phyloP scores from a whole-genome alignment of 2,113 vertebrate genomes.

The Conger conger region DNA sequence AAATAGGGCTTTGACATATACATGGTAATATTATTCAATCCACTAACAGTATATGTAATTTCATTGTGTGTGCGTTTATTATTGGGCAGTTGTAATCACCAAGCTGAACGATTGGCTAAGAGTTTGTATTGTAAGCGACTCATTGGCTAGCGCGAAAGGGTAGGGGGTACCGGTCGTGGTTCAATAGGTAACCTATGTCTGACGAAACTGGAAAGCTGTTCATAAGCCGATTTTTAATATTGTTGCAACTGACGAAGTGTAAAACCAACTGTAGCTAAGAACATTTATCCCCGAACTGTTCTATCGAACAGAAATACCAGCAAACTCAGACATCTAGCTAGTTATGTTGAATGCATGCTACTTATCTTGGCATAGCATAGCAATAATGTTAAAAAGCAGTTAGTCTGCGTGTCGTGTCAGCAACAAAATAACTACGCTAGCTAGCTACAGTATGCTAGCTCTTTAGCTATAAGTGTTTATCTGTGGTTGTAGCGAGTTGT shows the following conservation, averaged over 20 bases:
- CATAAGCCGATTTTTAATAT: conserved; percentile 39
- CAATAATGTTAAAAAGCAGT: not conserved
- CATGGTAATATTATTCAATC: conserved; percentile 16
- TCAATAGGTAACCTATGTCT: conserved; percentile 41
- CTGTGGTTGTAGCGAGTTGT: not conserved
- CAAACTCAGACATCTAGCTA: not conserved
- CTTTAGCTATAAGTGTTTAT: too few relatives aligned
- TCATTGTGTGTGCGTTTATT: conserved; percentile 65
- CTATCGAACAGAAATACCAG: conserved; percentile 32
- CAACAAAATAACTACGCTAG: not conserved
- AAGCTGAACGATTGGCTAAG: conserved; percentile 56
- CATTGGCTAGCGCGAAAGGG: conserved; percentile 56
- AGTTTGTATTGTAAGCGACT: not conserved
- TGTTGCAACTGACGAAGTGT: not conserved
- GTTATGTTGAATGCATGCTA: conserved; percentile 11
- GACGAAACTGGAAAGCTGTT: conserved; percentile 21
- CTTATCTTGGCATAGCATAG: too few relatives aligned
- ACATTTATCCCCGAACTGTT: not conserved
- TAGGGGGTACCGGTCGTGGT: conserved; percentile 55
- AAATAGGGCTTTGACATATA: conserved; percentile 18
- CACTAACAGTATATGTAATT: not conserved
- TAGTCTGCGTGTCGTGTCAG: conserved; percentile 1
- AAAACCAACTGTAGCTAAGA: not conserved
- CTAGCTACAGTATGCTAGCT: not conserved
- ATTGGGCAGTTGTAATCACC: conserved; percentile 52